phyloP scores from a whole-genome alignment of 2,113 vertebrate species.

The Hippocampus abdominalis region DNA sequence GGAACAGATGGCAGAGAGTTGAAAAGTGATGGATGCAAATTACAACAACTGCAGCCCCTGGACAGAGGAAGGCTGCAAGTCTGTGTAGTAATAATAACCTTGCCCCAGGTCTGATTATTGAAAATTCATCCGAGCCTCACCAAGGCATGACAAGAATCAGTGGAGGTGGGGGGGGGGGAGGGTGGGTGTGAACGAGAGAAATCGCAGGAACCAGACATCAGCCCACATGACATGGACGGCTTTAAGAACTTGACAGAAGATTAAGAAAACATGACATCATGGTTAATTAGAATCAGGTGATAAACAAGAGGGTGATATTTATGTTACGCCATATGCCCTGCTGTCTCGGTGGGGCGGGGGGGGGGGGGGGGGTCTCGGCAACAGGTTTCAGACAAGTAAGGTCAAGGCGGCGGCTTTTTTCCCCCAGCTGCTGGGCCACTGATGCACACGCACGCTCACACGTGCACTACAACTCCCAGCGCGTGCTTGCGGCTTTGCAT shows the following conservation, averaged over 20 bases:
- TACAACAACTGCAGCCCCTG: constrained; percentile 29
- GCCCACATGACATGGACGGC: constrained; percentile 14
- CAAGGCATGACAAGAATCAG: constrained; percentile 25
- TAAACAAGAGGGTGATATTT: constrained; percentile 72
- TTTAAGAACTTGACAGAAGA: constrained; percentile 38
- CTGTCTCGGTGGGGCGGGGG: constrained; percentile 46
- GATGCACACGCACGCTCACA: constrained; percentile 39
- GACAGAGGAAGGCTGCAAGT: constrained; percentile 3
- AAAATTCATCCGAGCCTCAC: constrained; percentile 40
- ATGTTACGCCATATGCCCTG: constrained; percentile 68
- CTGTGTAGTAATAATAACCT: constrained; percentile 32
- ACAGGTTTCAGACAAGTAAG: constrained; percentile 68
- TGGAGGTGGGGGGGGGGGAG: too few relatives aligned
- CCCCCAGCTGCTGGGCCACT: constrained; percentile 66
- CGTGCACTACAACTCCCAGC: neutral
- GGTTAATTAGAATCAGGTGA: constrained; percentile 77
- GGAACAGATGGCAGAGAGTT: constrained; percentile 55
- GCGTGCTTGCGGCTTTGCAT: neutral
- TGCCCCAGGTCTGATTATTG: constrained; percentile 31
- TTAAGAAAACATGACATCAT: constrained; percentile 69
- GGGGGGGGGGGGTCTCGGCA: constrained; percentile 44
- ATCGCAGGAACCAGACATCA: constrained; percentile 22
- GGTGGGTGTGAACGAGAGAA: constrained; percentile 1
- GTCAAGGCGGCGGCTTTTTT: constrained; percentile 68
- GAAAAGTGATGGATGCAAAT: constrained; percentile 53